phyloP scores from a whole-genome alignment of 2,888 invertebrate genomes.

The Calephelis perditalis region DNA sequence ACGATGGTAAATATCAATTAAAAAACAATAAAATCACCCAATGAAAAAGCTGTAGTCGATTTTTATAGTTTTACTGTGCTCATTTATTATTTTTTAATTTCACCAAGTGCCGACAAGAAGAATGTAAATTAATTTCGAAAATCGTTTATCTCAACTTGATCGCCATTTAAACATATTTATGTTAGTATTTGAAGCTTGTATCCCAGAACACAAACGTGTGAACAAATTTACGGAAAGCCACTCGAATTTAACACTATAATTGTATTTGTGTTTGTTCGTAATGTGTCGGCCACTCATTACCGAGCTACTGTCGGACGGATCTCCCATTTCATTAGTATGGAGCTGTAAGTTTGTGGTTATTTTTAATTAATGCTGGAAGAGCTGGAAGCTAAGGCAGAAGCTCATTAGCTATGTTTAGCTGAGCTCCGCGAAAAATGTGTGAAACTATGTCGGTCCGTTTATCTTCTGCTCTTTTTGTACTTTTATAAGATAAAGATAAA shows the following conservation, averaged over 20 bases:
- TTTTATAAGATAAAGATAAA: conserved; percentile 12
- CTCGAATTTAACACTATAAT: conserved; percentile 3
- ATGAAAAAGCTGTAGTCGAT: too few species aligned
- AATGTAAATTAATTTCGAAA: too few species aligned
- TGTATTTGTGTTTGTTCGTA: conserved; percentile 11
- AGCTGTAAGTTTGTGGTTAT: conserved; percentile 39
- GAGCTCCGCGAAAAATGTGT: conserved; percentile 19
- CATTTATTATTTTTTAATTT: too few species aligned
- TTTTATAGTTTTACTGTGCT: too few species aligned
- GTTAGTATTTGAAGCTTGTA: too few species aligned
- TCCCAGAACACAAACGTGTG: too few species aligned
- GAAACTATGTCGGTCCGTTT: conserved; percentile 16
- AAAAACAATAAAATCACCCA: too few species aligned
- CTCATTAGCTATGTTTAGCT: conserved; percentile 27
- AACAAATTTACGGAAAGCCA: background rate
- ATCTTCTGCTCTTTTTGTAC: conserved; percentile 5
- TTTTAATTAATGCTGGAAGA: conserved; percentile 41
- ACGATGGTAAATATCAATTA: too few species aligned
- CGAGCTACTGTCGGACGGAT: conserved; percentile 20
- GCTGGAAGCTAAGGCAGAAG: conserved; percentile 22
- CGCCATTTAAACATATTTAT: too few species aligned
- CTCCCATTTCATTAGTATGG: conserved; percentile 32
- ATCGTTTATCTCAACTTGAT: too few species aligned
- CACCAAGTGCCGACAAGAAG: too few species aligned
- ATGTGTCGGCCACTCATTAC: conserved; percentile 8